Percentiles rank a stretch among this genome's conserved stretches.
phyloP scores from a whole-genome alignment of 2,888 invertebrate species.

The Willowsia nigromaculata region DNA sequence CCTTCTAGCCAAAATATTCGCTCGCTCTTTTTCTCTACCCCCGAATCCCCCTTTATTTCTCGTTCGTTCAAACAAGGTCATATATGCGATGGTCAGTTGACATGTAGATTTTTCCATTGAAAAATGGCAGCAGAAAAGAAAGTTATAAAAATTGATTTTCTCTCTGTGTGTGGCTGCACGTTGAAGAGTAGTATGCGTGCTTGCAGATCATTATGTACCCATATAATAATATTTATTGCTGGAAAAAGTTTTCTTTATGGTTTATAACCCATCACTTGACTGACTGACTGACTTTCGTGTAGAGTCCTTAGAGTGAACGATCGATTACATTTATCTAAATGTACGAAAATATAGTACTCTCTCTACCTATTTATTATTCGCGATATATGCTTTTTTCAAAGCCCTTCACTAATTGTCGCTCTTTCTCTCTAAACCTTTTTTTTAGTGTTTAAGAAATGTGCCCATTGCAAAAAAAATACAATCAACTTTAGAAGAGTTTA shows the following conservation, averaged over 20 bases:
- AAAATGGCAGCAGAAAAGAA: background rate
- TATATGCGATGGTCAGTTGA: slow-evolving; percentile 5
- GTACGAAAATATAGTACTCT: slow-evolving; percentile 36
- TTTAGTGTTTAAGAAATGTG: slow-evolving; percentile 70
- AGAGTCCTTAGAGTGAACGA: slow-evolving; percentile 15
- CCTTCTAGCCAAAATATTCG: background rate
- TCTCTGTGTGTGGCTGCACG: background rate
- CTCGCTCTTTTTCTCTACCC: too few relatives aligned
- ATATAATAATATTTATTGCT: background rate
- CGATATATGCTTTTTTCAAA: background rate
- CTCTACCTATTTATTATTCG: background rate
- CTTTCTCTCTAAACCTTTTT: slow-evolving; percentile 6
- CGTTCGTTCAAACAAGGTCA: slow-evolving; percentile 33
- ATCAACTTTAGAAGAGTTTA: too few relatives aligned
- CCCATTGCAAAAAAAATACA: slow-evolving; percentile 71
- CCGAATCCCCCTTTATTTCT: background rate
- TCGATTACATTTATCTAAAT: slow-evolving; percentile 26
- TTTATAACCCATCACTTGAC: slow-evolving; percentile 4
- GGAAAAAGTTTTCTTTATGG: background rate
- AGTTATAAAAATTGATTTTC: background rate
- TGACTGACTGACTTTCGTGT: slow-evolving; percentile 22
- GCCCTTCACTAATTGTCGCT: background rate
- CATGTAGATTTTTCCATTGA: background rate
- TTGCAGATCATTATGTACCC: background rate
- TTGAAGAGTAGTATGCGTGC: background rate